A percentile compares a stretch with the other conserved stretches of the same genome.
Conservation (phyloP, 2,888 invertebrate species). For the Tenthredo mesomela region DNA sequence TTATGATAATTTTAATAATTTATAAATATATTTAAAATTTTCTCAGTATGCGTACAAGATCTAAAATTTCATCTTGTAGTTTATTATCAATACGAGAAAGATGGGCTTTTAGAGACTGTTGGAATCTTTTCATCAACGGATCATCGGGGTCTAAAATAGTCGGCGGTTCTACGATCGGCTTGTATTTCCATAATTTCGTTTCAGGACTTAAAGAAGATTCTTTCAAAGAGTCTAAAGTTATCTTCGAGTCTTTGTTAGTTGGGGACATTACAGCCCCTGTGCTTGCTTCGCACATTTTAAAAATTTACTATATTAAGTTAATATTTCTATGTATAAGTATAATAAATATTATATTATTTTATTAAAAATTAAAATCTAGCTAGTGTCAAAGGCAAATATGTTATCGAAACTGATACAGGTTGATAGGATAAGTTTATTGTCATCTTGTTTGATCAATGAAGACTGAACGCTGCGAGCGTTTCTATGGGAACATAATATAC, state of each 20-base stretch:
- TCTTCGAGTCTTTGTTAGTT: background rate
- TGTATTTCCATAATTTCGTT: slow-evolving; percentile 35
- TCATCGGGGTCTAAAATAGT: slow-evolving; percentile 86
- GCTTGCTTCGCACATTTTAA: slow-evolving; percentile 27
- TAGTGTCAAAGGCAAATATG: background rate
- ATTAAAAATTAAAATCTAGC: background rate
- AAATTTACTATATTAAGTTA: background rate
- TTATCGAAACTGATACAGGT: background rate
- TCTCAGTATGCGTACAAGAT: slow-evolving; percentile 80
- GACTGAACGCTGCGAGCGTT: background rate
- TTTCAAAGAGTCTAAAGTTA: background rate
- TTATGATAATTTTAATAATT: background rate
- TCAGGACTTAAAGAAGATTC: slow-evolving; percentile 30
- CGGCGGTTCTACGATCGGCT: slow-evolving; percentile 66
- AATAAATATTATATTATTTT: background rate
- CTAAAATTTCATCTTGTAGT: slow-evolving; percentile 84
- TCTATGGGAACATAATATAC: slow-evolving; percentile 38
- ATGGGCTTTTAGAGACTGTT: slow-evolving; percentile 84
- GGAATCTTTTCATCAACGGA: slow-evolving; percentile 87
- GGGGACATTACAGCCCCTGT: background rate
- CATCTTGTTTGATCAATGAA: slow-evolving; percentile 45
- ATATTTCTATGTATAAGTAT: background rate
- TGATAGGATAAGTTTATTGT: slow-evolving; percentile 10
- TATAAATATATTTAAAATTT: too few relatives aligned
- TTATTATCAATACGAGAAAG: slow-evolving; percentile 83